Percentiles rank a stretch among this genome's conserved stretches.
phyloP scores from a whole-genome alignment of 2,797 vertebrate species.

The Podargus strigoides region DNA sequence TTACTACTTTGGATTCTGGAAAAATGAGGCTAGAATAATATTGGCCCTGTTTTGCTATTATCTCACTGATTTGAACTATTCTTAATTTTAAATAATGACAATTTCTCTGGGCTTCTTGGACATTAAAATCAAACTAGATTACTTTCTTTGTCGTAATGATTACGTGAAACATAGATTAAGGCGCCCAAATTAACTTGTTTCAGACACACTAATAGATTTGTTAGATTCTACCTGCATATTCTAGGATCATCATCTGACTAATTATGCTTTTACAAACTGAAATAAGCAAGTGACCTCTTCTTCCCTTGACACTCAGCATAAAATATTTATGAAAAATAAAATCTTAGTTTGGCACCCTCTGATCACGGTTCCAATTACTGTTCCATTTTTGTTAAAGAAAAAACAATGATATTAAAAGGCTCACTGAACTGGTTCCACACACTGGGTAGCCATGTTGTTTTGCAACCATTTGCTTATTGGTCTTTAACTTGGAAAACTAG shows the following conservation, averaged over 20 bases:
- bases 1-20: background rate
- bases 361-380: background rate
- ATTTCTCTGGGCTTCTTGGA: background rate
- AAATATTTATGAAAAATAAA: slow-evolving; percentile 17
- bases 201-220: background rate
- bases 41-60: background rate
- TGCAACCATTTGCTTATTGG: background rate
- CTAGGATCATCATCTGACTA: background rate
- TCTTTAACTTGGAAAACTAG: background rate
- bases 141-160: background rate
- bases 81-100: background rate
- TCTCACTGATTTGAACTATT: background rate
- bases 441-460: background rate
- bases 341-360: background rate
- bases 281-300: background rate
- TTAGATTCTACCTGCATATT: background rate
- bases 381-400: background rate
- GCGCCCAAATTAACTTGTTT: background rate
- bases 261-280: background rate
- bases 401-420: background rate
- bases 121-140: background rate
- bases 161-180: background rate
- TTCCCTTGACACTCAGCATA: background rate
- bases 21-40: background rate
- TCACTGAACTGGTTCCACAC: background rate